phyloP scores from a whole-genome alignment of 2,888 invertebrate species.

The Nephrotoma flavescens region DNA sequence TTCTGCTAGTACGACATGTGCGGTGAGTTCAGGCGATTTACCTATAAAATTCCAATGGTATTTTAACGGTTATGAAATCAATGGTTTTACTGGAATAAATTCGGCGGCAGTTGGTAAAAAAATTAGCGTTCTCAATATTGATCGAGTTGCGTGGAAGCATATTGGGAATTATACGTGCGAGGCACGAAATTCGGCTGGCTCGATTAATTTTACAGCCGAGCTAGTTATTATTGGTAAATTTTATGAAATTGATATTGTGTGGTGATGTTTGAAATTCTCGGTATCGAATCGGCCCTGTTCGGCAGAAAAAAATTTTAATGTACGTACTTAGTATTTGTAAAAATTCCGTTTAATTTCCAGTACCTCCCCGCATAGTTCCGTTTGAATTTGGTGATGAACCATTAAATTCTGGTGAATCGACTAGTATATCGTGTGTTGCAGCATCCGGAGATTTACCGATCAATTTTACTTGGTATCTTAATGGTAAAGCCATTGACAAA shows the following conservation, averaged over 20 bases:
- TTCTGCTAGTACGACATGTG: constrained; percentile 43
- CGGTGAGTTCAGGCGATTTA: constrained; percentile 44
- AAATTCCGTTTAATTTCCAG: constrained; percentile 33
- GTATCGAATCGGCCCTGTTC: constrained; percentile 34
- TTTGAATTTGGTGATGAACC: constrained; percentile 60
- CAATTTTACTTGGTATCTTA: constrained; percentile 39
- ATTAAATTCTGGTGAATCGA: constrained; percentile 12
- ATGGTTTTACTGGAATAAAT: constrained; percentile 37
- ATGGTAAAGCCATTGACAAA: constrained; percentile 28
- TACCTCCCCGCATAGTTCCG: constrained; percentile 57
- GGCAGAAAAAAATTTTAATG: constrained; percentile 42
- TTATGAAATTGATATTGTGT: constrained; percentile 10
- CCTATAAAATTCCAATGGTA: constrained; percentile 55
- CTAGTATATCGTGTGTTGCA: constrained; percentile 34
- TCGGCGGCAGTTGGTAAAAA: constrained; percentile 38
- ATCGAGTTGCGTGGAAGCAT: constrained; percentile 49
- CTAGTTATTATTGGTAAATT: constrained; percentile 41
- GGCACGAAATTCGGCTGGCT: constrained; percentile 47
- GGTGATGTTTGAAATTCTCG: constrained; percentile 27
- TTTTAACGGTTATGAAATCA: constrained; percentile 35
- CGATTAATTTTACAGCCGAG: constrained; percentile 41
- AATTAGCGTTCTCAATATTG: constrained; percentile 51
- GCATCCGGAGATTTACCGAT: constrained; percentile 40
- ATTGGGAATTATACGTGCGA: constrained; percentile 59
- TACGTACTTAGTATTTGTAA: constrained; percentile 43